Percentiles rank a stretch among this genome's conserved stretches.
These are phyloP conservation scores for Ichneumon xanthorius DNA, from an alignment of 2,888 invertebrate species.

Conservation along the genomic window DNA sequence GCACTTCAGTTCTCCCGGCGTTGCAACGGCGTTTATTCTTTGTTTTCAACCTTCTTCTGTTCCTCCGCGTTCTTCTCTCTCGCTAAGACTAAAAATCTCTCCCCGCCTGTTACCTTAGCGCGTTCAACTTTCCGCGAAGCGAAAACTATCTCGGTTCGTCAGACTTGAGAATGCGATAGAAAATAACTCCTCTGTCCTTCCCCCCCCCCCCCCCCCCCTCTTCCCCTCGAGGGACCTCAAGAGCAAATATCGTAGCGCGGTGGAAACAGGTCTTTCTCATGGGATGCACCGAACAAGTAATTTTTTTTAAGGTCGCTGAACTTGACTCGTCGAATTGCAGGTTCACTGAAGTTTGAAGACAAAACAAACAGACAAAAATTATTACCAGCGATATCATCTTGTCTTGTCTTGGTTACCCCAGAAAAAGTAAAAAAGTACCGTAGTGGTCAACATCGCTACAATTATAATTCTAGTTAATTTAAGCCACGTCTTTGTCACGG, in stretches of 20 bases:
- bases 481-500: too few species aligned
- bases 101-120: conserved; percentile 11
- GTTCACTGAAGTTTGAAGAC: background rate
- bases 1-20: conserved; percentile 17
- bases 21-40: background rate
- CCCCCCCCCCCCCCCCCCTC: background rate
- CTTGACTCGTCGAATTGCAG: background rate
- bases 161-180: conserved; percentile 30
- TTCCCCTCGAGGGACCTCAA: background rate
- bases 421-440: too few species aligned
- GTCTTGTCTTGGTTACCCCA: background rate
- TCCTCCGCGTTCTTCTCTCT: background rate
- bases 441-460: too few species aligned
- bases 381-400: conserved; percentile 52
- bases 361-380: background rate
- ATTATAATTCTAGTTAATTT: too few species aligned
- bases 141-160: conserved; percentile 47
- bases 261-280: conserved; percentile 1
- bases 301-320: conserved; percentile 5
- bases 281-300: background rate
- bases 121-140: conserved; percentile 36
- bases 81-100: background rate
- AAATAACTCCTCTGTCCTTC: background rate
- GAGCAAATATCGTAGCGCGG: background rate
- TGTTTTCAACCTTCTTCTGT: conserved; percentile 2